phyloP scores from a whole-genome alignment of 1,140 invertebrate genomes.

The Mya arenaria region DNA sequence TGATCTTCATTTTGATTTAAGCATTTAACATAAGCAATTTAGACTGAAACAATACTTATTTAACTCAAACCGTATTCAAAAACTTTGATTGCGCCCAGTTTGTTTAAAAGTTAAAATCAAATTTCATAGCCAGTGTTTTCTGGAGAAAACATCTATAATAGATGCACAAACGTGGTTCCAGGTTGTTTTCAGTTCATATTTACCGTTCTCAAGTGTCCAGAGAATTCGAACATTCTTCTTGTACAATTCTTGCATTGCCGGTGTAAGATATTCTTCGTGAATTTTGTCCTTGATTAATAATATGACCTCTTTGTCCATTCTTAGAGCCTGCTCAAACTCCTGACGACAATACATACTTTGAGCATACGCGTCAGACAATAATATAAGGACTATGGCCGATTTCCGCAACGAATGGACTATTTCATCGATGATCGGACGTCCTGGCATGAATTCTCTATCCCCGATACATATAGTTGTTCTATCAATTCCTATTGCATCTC shows the following conservation, averaged over 20 bases:
- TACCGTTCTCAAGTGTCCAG: background rate
- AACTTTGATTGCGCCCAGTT: too few species aligned
- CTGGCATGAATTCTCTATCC: background rate
- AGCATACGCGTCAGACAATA: background rate
- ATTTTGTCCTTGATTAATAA: slow-evolving; percentile 21
- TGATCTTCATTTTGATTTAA: too few species aligned
- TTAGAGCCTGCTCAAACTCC: background rate
- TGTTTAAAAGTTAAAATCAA: too few species aligned
- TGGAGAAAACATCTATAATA: slow-evolving; percentile 26
- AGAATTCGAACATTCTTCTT: slow-evolving; percentile 2
- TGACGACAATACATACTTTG: background rate
- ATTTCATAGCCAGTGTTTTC: too few species aligned
- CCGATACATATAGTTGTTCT: slow-evolving; percentile 3
- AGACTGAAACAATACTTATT: too few species aligned
- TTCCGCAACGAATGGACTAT: background rate
- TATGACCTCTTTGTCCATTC: background rate
- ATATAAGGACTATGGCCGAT: background rate
- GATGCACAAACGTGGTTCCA: slow-evolving; percentile 23
- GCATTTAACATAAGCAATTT: too few species aligned
- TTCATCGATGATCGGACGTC: background rate
- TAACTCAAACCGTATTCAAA: too few species aligned
- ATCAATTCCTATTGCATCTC: slow-evolving; percentile 8
- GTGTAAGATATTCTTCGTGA: background rate
- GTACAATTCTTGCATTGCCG: slow-evolving; percentile 26
- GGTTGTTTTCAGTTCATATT: slow-evolving; percentile 4